Base-by-base conservation (phyloP, 2,113 vertebrate genomes). In the Myotis davidii region DNA sequence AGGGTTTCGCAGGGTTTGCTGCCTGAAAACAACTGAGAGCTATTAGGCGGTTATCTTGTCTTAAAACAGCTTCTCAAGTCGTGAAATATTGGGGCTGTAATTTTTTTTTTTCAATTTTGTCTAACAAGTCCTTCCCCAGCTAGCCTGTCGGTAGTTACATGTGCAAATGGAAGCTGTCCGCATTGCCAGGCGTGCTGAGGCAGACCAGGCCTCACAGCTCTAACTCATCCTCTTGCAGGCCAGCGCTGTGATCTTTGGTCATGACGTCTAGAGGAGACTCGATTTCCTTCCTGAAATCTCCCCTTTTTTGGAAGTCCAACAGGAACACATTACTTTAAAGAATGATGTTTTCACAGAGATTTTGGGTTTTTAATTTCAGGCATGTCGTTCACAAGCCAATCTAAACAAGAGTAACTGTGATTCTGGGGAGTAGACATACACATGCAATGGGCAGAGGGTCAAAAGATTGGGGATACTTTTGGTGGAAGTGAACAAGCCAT, bases 131-230 rank as follows among this genome's bases (percentile, higher is more conserved):
- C 25, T 2, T 29, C 32, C 32, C 16, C 2, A 67, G 83, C 73
- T 85, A 67, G 73, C 0, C 1, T 67, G 23, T 73, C 45, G 27
- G 0, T 42, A 90, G 90, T 89, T 45, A 87, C 77, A 82, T 21
- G 61, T 85, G 3, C 70, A 91, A 86, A 34, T 92, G 88, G 94
- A 96, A 20, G 42, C 54, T 27, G 88, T 34, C 37, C 85, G 54
- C 5, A 14, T 86, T 93, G 94, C 96, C 94, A 89, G 94, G 86
- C 48, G 84, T 95, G 94, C 32, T 25, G 74, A 65, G 32, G 78
- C 34, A 10, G 81, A 14, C 32, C 32, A 29, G 32, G 39, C 81
- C 54, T 67, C 50, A 20, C 23, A 6, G 1, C 45, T 27, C 64
- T 59, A 16, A 54, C 70, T 6, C 85, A 87, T 84, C 64, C 0